phyloP scores from a whole-genome alignment of 2,888 invertebrate species.

The Trachelus tabidus region DNA sequence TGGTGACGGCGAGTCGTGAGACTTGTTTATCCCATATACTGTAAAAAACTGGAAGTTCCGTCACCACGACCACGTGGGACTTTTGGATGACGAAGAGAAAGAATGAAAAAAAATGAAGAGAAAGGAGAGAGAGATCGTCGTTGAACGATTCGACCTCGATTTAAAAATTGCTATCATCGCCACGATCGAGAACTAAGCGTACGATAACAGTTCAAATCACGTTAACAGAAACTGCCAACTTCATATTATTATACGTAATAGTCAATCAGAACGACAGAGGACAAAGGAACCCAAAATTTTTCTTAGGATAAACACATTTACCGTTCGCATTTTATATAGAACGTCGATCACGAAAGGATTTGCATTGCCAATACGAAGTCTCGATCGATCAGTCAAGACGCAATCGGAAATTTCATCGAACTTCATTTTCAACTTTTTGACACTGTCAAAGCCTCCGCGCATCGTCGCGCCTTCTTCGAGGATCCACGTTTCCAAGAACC shows the following conservation, averaged over 20 bases:
- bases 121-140: background rate
- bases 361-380: background rate
- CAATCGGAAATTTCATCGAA: background rate
- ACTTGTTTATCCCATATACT: background rate
- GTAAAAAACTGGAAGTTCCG: background rate
- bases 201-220: slow-evolving; percentile 52
- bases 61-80: background rate
- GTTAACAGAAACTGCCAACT: slow-evolving; percentile 62
- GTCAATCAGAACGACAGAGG: slow-evolving; percentile 46
- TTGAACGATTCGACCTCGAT: background rate
- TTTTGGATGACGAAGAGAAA: slow-evolving; percentile 9
- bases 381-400: background rate
- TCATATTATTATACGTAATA: slow-evolving; percentile 58
- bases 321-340: slow-evolving; percentile 9
- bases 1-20: background rate
- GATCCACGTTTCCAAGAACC: background rate
- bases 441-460: background rate
- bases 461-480: background rate
- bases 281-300: slow-evolving; percentile 36
- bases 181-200: slow-evolving; percentile 29
- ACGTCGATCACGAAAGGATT: background rate
- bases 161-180: background rate
- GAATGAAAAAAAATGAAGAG: background rate
- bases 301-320: slow-evolving; percentile 40
- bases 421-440: background rate